Conservation (phyloP, 2,797 vertebrate species). For the Aulostomus chinensis region DNA sequence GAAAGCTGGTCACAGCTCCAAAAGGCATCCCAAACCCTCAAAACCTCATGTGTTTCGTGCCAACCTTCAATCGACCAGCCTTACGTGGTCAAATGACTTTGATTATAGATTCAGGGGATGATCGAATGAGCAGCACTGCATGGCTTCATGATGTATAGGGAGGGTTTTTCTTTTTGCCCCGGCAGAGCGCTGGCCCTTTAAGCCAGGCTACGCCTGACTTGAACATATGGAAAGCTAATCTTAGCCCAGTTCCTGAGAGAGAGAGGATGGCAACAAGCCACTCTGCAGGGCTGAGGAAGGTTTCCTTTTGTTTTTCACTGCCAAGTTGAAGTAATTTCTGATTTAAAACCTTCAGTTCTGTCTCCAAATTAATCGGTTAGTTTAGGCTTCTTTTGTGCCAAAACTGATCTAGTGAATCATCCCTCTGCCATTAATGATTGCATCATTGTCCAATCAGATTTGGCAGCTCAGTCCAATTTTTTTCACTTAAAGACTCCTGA, state of each 20-base stretch:
- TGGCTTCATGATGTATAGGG: constrained; percentile 5
- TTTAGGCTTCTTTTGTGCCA: too few species aligned
- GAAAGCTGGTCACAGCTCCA: too few species aligned
- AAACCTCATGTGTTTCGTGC: too few species aligned
- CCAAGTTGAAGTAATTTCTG: constrained; percentile 9
- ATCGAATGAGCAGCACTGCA: neutral
- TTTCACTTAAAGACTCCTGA: constrained; percentile 33
- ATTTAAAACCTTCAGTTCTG: neutral
- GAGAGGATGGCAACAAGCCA: constrained; percentile 78
- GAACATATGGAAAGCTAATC: constrained; percentile 87
- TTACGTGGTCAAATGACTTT: neutral
- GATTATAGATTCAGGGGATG: neutral
- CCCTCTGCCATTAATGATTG: constrained; percentile 23
- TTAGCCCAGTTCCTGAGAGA: constrained; percentile 80
- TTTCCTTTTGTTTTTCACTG: constrained; percentile 26
- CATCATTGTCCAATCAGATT: constrained; percentile 10
- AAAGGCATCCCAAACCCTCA: too few species aligned
- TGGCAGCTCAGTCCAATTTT: constrained; percentile 30
- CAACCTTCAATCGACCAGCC: neutral
- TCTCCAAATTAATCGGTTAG: too few species aligned
- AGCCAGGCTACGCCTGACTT: constrained; percentile 72
- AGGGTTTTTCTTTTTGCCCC: constrained; percentile 17
- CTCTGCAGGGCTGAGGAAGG: constrained; percentile 55
- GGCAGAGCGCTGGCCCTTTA: constrained; percentile 76
- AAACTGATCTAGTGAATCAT: neutral